Conservation (phyloP, 2,888 invertebrate genomes). For the Horisme vitalbata region DNA sequence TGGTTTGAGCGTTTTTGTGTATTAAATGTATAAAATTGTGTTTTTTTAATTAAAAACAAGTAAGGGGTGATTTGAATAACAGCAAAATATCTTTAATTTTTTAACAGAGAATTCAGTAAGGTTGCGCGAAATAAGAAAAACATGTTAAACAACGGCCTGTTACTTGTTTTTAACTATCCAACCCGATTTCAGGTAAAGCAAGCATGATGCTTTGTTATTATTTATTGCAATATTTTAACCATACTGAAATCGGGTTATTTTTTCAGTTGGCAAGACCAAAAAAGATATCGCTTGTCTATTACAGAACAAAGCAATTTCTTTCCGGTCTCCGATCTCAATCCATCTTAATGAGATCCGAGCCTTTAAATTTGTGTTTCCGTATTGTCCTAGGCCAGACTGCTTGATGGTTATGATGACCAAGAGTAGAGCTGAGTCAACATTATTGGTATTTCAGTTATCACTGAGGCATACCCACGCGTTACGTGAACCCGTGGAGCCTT, state of each 20-base stretch:
- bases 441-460: constrained; percentile 63
- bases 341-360: constrained; percentile 18
- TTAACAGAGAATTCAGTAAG: too few species aligned
- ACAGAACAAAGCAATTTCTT: constrained; percentile 1
- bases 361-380: constrained; percentile 24
- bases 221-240: too few species aligned
- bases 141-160: too few species aligned
- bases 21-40: too few species aligned
- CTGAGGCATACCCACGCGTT: constrained; percentile 77
- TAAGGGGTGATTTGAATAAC: too few species aligned
- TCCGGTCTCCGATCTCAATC: constrained; percentile 7
- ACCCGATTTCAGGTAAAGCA: too few species aligned
- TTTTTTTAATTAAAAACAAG: too few species aligned
- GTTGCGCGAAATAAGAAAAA: too few species aligned
- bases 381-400: constrained; percentile 27
- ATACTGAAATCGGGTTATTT: background rate
- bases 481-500: constrained; percentile 78
- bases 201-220: too few species aligned
- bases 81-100: too few species aligned
- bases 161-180: too few species aligned
- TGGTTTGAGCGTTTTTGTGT: too few species aligned
- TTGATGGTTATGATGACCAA: constrained; percentile 29
- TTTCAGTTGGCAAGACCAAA: background rate
- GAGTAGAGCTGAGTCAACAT: constrained; percentile 26
- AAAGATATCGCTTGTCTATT: background rate